A percentile compares a stretch with the other conserved stretches of the same genome.
Conservation (phyloP, 1,140 invertebrate genomes). For the Phenacoccus solenopsis region DNA sequence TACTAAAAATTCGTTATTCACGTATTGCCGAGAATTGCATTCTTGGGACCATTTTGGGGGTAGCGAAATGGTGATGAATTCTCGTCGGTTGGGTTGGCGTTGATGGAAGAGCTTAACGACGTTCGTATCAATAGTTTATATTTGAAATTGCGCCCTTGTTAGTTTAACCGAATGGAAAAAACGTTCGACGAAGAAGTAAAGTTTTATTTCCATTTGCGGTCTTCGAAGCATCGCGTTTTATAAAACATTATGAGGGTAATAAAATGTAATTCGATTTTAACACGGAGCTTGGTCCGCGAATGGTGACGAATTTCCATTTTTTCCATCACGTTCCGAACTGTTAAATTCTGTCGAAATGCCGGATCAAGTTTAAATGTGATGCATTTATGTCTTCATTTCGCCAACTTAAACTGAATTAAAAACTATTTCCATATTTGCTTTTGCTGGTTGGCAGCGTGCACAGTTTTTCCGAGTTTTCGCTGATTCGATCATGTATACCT, state of each 20-base stretch:
- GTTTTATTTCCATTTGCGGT: background rate
- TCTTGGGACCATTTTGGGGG: background rate
- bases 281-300: no score
- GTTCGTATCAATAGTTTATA: background rate
- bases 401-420: no score
- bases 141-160: background rate
- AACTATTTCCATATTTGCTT: no score
- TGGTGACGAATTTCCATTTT: background rate
- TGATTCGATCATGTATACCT: no score
- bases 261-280: background rate
- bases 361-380: no score
- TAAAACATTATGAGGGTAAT: background rate
- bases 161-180: constrained; percentile 1
- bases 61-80: background rate
- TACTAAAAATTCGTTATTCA: background rate
- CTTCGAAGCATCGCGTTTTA: background rate
- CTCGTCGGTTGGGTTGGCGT: background rate
- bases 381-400: no score
- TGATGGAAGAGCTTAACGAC: background rate
- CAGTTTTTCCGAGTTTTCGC: no score
- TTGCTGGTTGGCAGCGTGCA: no score
- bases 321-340: no score
- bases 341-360: no score
- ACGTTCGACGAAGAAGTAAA: background rate
- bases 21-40: background rate